Base-by-base conservation (phyloP, 2,113 vertebrate genomes). In the Oreotrochilus melanogaster region DNA sequence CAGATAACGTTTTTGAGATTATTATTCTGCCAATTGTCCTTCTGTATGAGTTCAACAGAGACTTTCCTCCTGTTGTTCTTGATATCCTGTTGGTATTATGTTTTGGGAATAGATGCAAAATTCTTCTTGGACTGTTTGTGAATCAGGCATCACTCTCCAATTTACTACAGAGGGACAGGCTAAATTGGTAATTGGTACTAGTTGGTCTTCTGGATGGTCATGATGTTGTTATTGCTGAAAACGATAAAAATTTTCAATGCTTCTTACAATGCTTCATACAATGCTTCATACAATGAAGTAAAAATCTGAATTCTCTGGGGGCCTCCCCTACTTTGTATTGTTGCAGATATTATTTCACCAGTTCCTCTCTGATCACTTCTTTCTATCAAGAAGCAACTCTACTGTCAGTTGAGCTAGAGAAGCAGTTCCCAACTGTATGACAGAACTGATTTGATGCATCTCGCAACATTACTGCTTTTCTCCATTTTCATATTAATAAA, bases 41-140 rank as follows among this genome's bases (percentile, higher is more conserved):
- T 61, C 79, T 64, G 51, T 54, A 50, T 0, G 0, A 89, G 70
- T 35, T 89, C 64, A 88, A 33, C 19, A 73, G 14, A 43, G 39
- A 72, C 33, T 48, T 96, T 95, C 81, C 67, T 86, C 39, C 69
- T 94, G 86, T 91, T 95, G 89, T 95, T 79, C 54, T 14, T 7
- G 30, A 66, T 37, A 89, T 93, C 88, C 88, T 91, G 82, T 66
- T 69, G 73, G 72, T 60, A 42, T 35, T 75, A 62, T 30, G 31
- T 56, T 89, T 81, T 45, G 28, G 47, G 45, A 72, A 88, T 3
- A 79, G 80, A 82, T 66, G 39, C 51, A 92, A 45, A 92, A 81
- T 71, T 78, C 16, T 69, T 76, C 57, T 31, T 24, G 69, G 37
- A n/a, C 78, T 78, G 39, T 72, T 87, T 92, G 42, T 71, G 75